Evolutionary conservation across 2,797 vertebrate species (phyloP).

Genomic region (Helicolenus hilgendorfi): DNA sequence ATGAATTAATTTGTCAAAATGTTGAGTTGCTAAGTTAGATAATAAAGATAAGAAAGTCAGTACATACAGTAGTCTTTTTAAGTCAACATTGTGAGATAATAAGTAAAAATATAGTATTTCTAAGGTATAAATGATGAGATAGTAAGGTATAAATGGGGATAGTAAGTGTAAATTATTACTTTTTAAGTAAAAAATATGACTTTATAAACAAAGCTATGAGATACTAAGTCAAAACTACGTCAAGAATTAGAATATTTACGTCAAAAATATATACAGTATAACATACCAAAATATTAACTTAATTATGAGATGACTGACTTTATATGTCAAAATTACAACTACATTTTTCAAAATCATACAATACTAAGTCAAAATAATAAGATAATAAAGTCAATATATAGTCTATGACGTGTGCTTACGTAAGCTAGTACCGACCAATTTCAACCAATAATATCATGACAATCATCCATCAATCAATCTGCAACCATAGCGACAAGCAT

Average conservation of each 20-base stretch:
- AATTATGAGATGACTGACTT: background rate
- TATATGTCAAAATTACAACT: background rate
- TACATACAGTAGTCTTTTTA: too few species aligned
- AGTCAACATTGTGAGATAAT: background rate
- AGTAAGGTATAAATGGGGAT: too few species aligned
- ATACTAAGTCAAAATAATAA: background rate
- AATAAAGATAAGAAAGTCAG: too few species aligned
- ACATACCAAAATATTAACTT: background rate
- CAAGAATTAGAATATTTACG: background rate
- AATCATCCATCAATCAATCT: too few species aligned
- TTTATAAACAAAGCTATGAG: too few species aligned
- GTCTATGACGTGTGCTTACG: background rate
- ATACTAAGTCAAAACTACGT: background rate
- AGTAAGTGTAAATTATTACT: background rate
- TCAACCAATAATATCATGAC: too few species aligned
- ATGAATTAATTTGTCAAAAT: background rate
- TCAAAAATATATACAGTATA: background rate
- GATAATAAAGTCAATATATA: background rate
- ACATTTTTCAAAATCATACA: accelerated
- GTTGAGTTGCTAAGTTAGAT: background rate
- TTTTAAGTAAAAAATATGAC: background rate
- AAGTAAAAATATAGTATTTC: background rate
- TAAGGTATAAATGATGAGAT: background rate
- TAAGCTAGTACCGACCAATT: too few species aligned
- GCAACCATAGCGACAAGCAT: too few species aligned